phyloP scores from a whole-genome alignment of 2,113 vertebrate genomes.

The Hirundichthys speculiger region DNA sequence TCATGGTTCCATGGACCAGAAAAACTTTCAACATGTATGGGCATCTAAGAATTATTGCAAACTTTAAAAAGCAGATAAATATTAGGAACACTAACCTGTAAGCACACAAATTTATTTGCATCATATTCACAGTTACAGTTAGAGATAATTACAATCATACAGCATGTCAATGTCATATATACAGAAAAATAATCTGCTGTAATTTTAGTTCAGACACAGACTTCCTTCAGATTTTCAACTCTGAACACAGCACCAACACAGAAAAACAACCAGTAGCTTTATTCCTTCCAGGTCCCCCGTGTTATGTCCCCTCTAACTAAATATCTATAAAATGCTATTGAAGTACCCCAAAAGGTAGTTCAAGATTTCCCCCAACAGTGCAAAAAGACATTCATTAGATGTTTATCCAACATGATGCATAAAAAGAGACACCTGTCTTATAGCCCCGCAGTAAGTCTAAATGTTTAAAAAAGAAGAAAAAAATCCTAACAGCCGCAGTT shows the following conservation, averaged over 20 bases:
- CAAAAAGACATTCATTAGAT: slow-evolving; percentile 60
- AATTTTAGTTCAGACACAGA: slow-evolving; percentile 34
- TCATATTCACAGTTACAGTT: slow-evolving; percentile 62
- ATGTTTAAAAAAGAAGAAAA: too few species aligned
- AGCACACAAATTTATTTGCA: slow-evolving; percentile 65
- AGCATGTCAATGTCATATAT: slow-evolving; percentile 42
- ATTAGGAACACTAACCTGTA: slow-evolving; percentile 1
- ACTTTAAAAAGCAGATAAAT: neutral
- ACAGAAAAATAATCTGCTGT: slow-evolving; percentile 62
- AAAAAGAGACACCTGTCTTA: slow-evolving; percentile 36
- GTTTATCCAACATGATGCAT: slow-evolving; percentile 34
- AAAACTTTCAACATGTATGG: too few species aligned
- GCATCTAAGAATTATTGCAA: neutral
- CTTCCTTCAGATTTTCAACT: slow-evolving; percentile 30
- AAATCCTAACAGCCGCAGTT: too few species aligned
- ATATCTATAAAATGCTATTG: slow-evolving; percentile 49
- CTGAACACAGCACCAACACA: slow-evolving; percentile 37
- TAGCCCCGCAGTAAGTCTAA: slow-evolving; percentile 26
- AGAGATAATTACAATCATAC: slow-evolving; percentile 41
- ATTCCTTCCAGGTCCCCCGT: slow-evolving; percentile 23
- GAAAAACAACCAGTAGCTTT: slow-evolving; percentile 23
- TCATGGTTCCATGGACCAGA: too few species aligned
- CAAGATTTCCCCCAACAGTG: slow-evolving; percentile 46
- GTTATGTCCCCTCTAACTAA: neutral
- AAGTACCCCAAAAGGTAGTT: slow-evolving; percentile 43